Evolutionary conservation across 2,113 vertebrate genomes (phyloP), one percentile per base, ranked within the genome.

Genomic region (Bubo bubo): DNA sequence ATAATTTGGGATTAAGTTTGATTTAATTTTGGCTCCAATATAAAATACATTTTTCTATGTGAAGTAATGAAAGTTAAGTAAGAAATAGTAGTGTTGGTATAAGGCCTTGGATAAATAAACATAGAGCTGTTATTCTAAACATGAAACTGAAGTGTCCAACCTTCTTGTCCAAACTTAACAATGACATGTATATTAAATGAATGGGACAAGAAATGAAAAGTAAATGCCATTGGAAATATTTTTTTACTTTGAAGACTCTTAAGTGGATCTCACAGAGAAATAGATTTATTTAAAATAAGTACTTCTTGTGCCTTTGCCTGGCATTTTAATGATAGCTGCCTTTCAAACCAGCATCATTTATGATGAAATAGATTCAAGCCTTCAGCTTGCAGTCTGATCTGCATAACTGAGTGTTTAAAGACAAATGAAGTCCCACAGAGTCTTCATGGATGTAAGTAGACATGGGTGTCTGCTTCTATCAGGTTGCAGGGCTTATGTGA

Each of bases 181-280:
- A 11, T 67, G 22, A 74, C 35, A 67, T 79, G 26, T 50, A 2
- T 60, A 23, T 76, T 70, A 70, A 90, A 70, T 70, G 76, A 82
- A 39, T 50, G 47, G 66, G 32, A 58, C 50, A 76, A 81, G 21
- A 43, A 71, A 13, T 59, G 26, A 71, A 71, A 83, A 91, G 26
- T 70, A 80, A 83, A 53, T 34, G 50, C 30, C 26, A 39, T 19
- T 83, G 37, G 47, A 86, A 92, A 30, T 85, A 28, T 16, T 79
- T 97, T 93, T 76, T 81, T 63, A 49, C 30, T 91, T 70, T 87
- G 59, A 86, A 86, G n/a, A 35, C 41, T 93, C n/a, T 83, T 75
- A 50, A 85, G 49, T 87, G 22, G 34, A 58, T 85, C 45, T 88
- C 83, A 76, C 34, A 62, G 72, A 88, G 50, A 75, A 94, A 73